Evolutionary conservation across 1,140 invertebrate species (phyloP).

Genomic region (Hypsibius dujardini): DNA sequence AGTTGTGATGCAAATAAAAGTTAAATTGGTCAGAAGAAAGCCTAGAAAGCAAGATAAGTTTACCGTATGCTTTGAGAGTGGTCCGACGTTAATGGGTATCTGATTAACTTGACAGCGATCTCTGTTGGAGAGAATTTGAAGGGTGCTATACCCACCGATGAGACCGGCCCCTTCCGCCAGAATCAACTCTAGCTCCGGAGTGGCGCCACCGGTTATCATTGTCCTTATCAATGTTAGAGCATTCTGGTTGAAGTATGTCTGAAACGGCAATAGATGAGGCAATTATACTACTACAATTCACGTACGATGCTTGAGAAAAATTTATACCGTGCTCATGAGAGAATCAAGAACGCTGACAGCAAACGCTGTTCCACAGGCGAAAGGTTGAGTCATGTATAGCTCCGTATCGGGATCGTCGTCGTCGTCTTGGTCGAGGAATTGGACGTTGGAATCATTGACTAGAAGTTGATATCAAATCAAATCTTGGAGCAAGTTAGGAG

Average conservation of each 20-base stretch:
- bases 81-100: slow-evolving; percentile 88
- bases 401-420: slow-evolving; percentile 99
- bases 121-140: slow-evolving; percentile 77
- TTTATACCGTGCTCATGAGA: slow-evolving; percentile 69
- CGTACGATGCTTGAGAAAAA: no score
- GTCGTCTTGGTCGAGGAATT: slow-evolving; percentile 99
- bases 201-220: slow-evolving; percentile 93
- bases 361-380: slow-evolving; percentile 98
- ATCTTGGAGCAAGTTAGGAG: not conserved
- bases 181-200: slow-evolving; percentile 92
- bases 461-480: no score
- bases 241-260: slow-evolving; percentile 99
- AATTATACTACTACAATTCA: no score
- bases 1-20: not conserved
- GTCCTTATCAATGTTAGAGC: slow-evolving; percentile 93
- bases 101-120: slow-evolving; percentile 90
- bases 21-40: no score
- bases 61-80: slow-evolving; percentile 75
- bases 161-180: slow-evolving; percentile 94
- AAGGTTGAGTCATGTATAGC: slow-evolving; percentile 96
- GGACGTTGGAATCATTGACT: slow-evolving; percentile 98
- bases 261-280: slow-evolving; percentile 29
- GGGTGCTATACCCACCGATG: slow-evolving; percentile 85
- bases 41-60: slow-evolving; percentile 17
- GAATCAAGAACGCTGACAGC: slow-evolving; percentile 98